Evolutionary conservation across 2,113 vertebrate species (phyloP), one percentile per base, ranked within the genome.

Genomic region (Australoheros scitulus): DNA sequence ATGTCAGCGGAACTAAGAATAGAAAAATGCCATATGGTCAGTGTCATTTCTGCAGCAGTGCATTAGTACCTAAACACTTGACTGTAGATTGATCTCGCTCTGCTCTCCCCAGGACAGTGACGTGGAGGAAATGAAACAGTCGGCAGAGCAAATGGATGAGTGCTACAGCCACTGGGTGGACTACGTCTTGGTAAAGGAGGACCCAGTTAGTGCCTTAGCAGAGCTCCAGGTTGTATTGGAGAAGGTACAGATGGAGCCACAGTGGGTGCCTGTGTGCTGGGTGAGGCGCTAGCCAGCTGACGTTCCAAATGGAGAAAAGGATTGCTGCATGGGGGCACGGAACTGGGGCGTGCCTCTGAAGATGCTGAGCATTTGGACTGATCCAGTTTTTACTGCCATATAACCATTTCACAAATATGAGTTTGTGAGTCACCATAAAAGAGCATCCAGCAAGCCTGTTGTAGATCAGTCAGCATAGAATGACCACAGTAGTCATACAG

Each of bases 231-330:
- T 29, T 4, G 86, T 97, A 26, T 79, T 99, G 61, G 97, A 98
- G 83, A 95, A 93, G 82, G 91, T 98, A 55, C 96, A 93, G 86
- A 95, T 80, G 79, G 97, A 97, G 85, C 88, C 95, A 0, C 96
- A 97, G 85, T 99, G 98, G 98, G 97, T 99, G 65, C 97, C 98
- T 41, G 85, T 96, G 63, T 95, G 52, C 90, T 99, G 98, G 98
- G 93, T 97, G 59, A 96, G 96, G 87, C 95, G 93, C 87, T 97
- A 91, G 81, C 63, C 57, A 8, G 3, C 41, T 38, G 41, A 57
- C 7, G 38, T 43, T 77, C 20, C 58, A 18, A 32, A 32, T 20
- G 32, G 22, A 55, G 34, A 61, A 65, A 15, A 17, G 36, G 9
- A 63, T 52, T 22, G 14, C 52, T 26, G 22, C 7, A 13, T 20